Conservation (phyloP, 2,888 invertebrate species). For the Dasypogon diadema region DNA sequence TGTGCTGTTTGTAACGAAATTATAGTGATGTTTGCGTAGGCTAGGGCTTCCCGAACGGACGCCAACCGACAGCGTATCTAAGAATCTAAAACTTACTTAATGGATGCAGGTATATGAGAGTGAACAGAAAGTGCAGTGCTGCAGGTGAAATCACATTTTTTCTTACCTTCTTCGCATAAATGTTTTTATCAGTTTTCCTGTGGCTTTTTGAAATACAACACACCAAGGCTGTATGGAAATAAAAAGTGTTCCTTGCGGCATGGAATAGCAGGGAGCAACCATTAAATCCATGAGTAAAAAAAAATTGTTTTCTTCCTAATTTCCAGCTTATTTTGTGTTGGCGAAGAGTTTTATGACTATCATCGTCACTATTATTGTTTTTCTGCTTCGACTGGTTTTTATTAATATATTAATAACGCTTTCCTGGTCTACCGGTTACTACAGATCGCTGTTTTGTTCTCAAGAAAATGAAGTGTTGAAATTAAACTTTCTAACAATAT, state of each 20-base stretch:
- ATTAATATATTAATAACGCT: background rate
- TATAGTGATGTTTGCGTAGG: background rate
- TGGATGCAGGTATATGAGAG: background rate
- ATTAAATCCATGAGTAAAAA: background rate
- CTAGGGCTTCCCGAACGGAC: background rate
- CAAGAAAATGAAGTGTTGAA: constrained; percentile 14
- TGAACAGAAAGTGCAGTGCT: background rate
- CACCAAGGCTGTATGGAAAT: background rate
- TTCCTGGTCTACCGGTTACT: constrained; percentile 12
- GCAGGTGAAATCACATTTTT: background rate
- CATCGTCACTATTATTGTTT: background rate
- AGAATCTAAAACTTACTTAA: background rate
- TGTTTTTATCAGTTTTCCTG: background rate
- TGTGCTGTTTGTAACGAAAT: background rate
- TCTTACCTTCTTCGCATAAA: background rate
- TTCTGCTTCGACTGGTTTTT: background rate
- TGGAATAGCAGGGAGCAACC: constrained; percentile 58
- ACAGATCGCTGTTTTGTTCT: background rate
- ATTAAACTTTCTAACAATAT: constrained; percentile 25
- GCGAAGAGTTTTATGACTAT: background rate
- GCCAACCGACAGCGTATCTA: background rate
- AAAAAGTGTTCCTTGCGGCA: constrained; percentile 58
- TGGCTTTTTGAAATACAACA: background rate
- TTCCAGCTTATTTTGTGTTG: background rate
- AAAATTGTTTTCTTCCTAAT: background rate